phyloP scores from a whole-genome alignment of 2,888 invertebrate genomes.

The Pecten maximus region DNA sequence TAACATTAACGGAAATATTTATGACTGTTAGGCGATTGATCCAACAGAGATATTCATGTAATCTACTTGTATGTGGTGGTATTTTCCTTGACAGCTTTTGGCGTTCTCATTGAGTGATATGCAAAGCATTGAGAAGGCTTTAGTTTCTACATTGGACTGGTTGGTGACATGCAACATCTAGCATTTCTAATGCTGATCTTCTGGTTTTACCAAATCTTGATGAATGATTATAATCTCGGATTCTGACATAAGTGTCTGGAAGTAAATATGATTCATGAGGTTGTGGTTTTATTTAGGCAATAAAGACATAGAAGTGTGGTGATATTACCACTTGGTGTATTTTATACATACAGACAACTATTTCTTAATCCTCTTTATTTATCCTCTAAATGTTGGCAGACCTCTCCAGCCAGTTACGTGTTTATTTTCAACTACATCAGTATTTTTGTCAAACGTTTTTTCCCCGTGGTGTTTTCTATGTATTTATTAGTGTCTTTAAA shows the following conservation, averaged over 20 bases:
- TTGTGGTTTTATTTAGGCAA: not conserved
- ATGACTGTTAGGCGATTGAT: not conserved
- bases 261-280: constrained; percentile 28
- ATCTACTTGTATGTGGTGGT: constrained; percentile 1
- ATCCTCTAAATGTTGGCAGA: not conserved
- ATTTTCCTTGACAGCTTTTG: not conserved
- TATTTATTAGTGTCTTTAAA: not conserved
- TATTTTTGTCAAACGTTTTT: not conserved
- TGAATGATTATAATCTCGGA: not conserved
- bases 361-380: not conserved
- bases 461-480: not conserved
- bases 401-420: not conserved
- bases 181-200: not conserved
- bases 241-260: not conserved
- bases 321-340: not conserved
- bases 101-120: not conserved
- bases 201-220: not conserved
- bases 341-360: not conserved
- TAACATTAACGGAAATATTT: not conserved
- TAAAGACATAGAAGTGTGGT: not conserved
- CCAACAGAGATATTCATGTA: not conserved
- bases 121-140: not conserved
- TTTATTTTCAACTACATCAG: not conserved
- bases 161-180: not conserved
- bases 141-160: not conserved